phyloP scores from a whole-genome alignment of 2,113 vertebrate genomes.

The Mastomys natalensis region DNA sequence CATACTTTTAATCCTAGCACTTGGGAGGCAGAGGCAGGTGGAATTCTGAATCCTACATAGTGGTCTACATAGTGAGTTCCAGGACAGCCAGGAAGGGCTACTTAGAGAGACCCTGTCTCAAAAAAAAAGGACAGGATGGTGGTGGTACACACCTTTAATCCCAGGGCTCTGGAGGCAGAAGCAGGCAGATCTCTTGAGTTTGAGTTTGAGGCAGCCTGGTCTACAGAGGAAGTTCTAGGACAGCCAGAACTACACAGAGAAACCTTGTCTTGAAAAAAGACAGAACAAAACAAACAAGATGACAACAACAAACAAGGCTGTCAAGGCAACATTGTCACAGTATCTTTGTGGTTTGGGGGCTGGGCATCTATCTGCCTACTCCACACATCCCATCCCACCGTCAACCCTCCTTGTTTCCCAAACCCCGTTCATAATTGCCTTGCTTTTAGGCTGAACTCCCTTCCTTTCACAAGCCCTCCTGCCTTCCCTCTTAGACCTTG shows the following conservation, averaged over 20 bases:
- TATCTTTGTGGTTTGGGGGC: background rate
- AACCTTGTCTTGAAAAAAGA: background rate
- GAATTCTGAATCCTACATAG: background rate
- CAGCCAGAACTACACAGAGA: background rate
- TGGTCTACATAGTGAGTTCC: background rate
- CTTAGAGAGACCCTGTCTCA: background rate
- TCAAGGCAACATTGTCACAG: background rate
- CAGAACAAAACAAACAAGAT: background rate
- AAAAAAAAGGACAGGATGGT: background rate
- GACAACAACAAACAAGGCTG: background rate
- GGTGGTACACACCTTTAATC: no score
- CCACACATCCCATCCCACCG: background rate
- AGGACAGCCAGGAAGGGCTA: background rate
- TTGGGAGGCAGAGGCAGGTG: background rate
- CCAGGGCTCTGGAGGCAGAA: no score
- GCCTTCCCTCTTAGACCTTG: background rate
- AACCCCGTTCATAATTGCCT: no score
- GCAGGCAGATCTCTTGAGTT: no score
- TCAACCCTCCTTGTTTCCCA: background rate
- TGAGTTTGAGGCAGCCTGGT: no score
- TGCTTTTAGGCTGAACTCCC: background rate
- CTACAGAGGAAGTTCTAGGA: no score
- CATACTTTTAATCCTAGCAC: background rate
- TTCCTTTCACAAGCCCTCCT: background rate
- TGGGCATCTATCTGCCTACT: background rate